Percentiles rank a stretch among this genome's conserved stretches.
Evolutionary conservation across 1,140 invertebrate genomes (phyloP).

Genomic region (Zaprionus camerounensis): DNA sequence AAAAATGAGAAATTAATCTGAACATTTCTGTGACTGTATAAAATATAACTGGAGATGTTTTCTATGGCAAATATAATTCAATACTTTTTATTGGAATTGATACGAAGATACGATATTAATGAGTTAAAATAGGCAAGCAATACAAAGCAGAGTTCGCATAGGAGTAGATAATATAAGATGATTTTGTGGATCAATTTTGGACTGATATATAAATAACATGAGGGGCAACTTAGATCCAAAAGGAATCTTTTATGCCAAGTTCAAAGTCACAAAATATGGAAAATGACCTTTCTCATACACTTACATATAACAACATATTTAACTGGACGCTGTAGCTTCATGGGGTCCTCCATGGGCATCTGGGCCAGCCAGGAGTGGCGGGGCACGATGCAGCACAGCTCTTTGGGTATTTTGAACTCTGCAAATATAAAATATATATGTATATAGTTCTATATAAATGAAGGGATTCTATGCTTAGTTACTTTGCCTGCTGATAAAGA

Average conservation of each 20-base stretch:
- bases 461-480: neutral
- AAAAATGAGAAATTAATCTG: neutral
- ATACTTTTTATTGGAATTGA: neutral
- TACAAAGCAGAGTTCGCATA: neutral
- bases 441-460: neutral
- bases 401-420: constrained; percentile 78
- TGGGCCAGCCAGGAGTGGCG: constrained; percentile 81
- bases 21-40: neutral
- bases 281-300: constrained; percentile 22
- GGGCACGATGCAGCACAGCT: constrained; percentile 69
- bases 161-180: neutral
- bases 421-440: neutral
- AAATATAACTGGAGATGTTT: too few relatives aligned
- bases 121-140: neutral
- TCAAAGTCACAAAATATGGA: too few relatives aligned
- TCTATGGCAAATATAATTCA: neutral
- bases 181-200: too few relatives aligned
- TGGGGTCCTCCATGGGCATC: constrained; percentile 67
- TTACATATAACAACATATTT: constrained; percentile 83
- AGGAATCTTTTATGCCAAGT: too few relatives aligned
- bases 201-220: too few relatives aligned
- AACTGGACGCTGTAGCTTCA: constrained; percentile 63
- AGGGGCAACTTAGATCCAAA: too few relatives aligned
- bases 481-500: constrained; percentile 66
- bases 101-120: neutral